Evolutionary conservation across 2,888 invertebrate species (phyloP).

Genomic region (Chalcosyrphus nemorum): DNA sequence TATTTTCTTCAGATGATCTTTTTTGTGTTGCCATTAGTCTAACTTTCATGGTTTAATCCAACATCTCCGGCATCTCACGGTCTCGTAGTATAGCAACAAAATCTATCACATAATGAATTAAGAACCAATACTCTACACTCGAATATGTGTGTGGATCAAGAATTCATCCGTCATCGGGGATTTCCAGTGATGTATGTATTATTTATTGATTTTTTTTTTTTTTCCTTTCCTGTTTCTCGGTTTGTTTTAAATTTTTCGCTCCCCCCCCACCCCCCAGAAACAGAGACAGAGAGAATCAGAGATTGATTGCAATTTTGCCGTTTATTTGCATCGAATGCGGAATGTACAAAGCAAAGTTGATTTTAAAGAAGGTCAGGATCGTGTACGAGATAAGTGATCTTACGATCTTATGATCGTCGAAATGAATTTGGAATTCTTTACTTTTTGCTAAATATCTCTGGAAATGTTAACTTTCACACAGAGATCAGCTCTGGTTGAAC

Average conservation of each 20-base stretch:
- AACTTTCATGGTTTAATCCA: not conserved
- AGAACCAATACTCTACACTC: conserved; percentile 38
- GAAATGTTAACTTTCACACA: conserved; percentile 29
- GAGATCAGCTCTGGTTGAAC: conserved; percentile 14
- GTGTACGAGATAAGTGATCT: conserved; percentile 12
- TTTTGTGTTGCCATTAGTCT: too few relatives aligned
- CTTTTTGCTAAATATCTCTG: conserved; percentile 8
- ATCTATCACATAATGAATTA: conserved; percentile 2
- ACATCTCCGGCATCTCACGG: conserved; percentile 30
- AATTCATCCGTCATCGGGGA: conserved; percentile 61
- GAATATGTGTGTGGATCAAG: conserved; percentile 50
- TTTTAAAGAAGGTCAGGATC: conserved; percentile 26
- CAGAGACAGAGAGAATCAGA: not conserved
- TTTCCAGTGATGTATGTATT: conserved; percentile 70
- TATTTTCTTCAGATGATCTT: too few relatives aligned
- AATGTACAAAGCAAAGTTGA: conserved; percentile 9
- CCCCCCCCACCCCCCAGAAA: too few relatives aligned
- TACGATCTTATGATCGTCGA: not conserved
- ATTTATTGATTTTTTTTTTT: conserved; percentile 46
- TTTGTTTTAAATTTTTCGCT: conserved; percentile 7
- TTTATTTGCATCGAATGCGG: not conserved
- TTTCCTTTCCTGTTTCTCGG: conserved; percentile 19
- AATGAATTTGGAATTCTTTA: not conserved
- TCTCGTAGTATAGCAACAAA: not conserved
- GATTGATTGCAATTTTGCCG: conserved; percentile 28